Evolutionary conservation across 2,888 invertebrate genomes (phyloP).

Genomic region (Neuroscelio doddi): DNA sequence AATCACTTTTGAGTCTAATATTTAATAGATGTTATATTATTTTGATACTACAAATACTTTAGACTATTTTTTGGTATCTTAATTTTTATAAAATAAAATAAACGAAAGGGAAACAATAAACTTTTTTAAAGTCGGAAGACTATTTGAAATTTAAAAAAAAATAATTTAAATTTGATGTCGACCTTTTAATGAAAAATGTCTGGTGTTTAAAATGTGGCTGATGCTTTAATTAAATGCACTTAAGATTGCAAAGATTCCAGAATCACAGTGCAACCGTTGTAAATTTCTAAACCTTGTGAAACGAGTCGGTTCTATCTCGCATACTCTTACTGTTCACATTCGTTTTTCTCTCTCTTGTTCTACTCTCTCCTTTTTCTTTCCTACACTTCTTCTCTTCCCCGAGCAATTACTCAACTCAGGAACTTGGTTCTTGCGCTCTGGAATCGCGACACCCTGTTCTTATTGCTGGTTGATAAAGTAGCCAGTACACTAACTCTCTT

Average conservation of each 20-base stretch:
- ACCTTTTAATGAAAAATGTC: conserved; percentile 47
- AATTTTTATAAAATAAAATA: too few species aligned
- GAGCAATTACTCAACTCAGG: conserved; percentile 61
- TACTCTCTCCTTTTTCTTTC: conserved; percentile 15
- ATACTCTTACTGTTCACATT: conserved; percentile 10
- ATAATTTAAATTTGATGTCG: too few species aligned
- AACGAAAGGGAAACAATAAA: too few species aligned
- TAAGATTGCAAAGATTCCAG: conserved; percentile 53
- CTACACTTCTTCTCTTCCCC: conserved; percentile 31
- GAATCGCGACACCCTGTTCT: conserved; percentile 55
- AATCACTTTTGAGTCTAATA: too few species aligned
- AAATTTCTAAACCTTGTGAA: conserved; percentile 5
- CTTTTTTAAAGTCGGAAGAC: too few species aligned
- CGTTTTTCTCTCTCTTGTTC: too few species aligned
- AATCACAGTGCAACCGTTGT: neutral
- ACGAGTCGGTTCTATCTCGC: conserved; percentile 16
- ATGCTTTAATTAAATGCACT: conserved; percentile 59
- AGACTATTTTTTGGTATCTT: too few species aligned
- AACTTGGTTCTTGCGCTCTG: conserved; percentile 56
- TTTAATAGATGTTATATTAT: too few species aligned
- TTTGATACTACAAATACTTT: too few species aligned
- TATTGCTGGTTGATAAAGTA: conserved; percentile 59
- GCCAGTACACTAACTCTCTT: conserved; percentile 51
- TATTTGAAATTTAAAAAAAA: too few species aligned
- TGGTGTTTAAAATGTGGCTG: conserved; percentile 49